A percentile compares a stretch with the other conserved stretches of the same genome.
phyloP scores from a whole-genome alignment of 2,888 invertebrate genomes.

The Synanthedon myopaeformis region DNA sequence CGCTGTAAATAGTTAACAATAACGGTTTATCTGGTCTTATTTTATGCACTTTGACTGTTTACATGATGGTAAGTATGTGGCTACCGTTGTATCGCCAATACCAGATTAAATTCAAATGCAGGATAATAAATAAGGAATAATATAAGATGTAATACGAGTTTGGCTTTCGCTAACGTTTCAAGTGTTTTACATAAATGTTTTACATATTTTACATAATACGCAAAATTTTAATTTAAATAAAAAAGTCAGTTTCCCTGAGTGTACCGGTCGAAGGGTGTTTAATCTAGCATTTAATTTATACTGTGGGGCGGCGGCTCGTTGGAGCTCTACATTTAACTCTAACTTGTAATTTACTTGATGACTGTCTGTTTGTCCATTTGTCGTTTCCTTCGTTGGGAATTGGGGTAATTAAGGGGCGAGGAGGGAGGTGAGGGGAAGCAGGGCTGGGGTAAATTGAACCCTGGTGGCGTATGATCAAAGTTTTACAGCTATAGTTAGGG shows the following conservation, averaged over 20 bases:
- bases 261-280: background rate
- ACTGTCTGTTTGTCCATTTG: conserved; percentile 3
- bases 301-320: conserved; percentile 3
- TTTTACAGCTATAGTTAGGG: background rate
- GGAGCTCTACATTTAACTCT: conserved; percentile 2
- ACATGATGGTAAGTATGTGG: no score
- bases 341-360: conserved; percentile 7
- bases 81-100: no score
- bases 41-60: no score
- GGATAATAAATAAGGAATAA: no score
- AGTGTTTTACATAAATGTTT: no score
- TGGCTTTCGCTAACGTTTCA: no score
- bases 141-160: no score
- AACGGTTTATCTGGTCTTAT: no score
- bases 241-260: background rate
- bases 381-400: conserved; percentile 3
- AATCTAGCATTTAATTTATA: conserved; percentile 8
- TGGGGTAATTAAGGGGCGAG: conserved; percentile 2
- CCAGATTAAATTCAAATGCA: no score
- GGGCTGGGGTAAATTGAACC: background rate
- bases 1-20: no score
- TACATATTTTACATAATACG: no score
- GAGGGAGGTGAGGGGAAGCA: background rate
- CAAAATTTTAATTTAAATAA: no score
- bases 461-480: background rate